These are phyloP conservation scores for Pocillopora verrucosa DNA, from an alignment of 64 coral and sea anemone genomes.

Conservation along the genomic window DNA sequence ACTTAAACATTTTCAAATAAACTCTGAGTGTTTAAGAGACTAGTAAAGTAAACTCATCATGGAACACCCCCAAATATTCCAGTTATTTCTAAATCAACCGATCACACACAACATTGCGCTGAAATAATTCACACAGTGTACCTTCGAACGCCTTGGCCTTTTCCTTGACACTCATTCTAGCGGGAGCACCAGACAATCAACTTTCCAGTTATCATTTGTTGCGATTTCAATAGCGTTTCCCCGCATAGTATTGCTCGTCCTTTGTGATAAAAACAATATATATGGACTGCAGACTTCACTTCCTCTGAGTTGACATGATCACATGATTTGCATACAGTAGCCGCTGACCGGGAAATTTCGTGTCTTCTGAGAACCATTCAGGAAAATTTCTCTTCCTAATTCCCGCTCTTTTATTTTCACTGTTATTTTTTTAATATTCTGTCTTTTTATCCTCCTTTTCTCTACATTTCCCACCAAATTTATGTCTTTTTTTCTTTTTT, in stretches of 20 bases:
- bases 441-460: no score
- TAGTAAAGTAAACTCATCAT: neutral
- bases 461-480: no score
- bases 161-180: slow-evolving; percentile 25
- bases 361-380: neutral
- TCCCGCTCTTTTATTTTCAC: neutral
- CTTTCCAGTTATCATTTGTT: neutral
- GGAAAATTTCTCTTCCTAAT: neutral
- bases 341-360: neutral
- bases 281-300: neutral
- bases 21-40: neutral
- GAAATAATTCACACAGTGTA: neutral
- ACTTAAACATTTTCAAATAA: neutral
- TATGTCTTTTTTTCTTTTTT: no score
- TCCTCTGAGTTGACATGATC: slow-evolving; percentile 10
- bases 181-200: neutral
- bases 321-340: slow-evolving; percentile 37
- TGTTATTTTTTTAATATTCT: no score
- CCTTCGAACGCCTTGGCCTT: slow-evolving; percentile 38
- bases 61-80: slow-evolving; percentile 37
- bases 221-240: neutral
- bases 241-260: neutral
- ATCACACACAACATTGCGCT: neutral
- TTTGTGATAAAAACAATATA: neutral
- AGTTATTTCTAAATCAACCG: neutral